Percentiles rank a stretch among this genome's conserved stretches.
Conservation (phyloP, 2,113 vertebrate genomes). For the Megalops atlanticus region DNA sequence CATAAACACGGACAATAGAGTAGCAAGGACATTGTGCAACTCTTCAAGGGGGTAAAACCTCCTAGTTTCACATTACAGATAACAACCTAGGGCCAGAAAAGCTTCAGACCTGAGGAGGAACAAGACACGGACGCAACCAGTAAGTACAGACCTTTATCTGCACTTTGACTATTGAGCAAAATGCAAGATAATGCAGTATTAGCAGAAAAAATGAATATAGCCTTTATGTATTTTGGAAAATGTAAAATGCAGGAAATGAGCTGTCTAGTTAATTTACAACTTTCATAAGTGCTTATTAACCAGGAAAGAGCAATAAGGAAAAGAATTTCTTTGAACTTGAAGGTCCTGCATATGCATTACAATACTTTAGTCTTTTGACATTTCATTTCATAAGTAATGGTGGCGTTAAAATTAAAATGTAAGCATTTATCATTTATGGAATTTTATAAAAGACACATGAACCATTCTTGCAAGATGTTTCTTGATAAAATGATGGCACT, state of each 20-base stretch:
- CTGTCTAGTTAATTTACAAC: constrained; percentile 47
- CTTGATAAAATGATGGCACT: background rate
- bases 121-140: constrained; percentile 9
- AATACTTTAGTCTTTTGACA: background rate
- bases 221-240: background rate
- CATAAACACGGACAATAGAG: constrained; percentile 49
- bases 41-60: constrained; percentile 29
- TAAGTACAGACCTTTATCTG: constrained; percentile 21
- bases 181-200: background rate
- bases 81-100: constrained; percentile 23
- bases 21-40: constrained; percentile 55
- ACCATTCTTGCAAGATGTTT: background rate
- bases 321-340: background rate
- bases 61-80: constrained; percentile 47
- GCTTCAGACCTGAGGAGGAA: constrained; percentile 22
- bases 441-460: background rate
- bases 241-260: background rate
- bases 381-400: background rate
- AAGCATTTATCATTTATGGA: background rate
- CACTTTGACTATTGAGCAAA: background rate
- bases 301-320: background rate
- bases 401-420: background rate
- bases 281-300: constrained; percentile 34
- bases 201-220: background rate
- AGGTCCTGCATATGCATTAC: background rate